phyloP scores from a whole-genome alignment of 2,113 vertebrate genomes.

The Phyllostomus discolor region DNA sequence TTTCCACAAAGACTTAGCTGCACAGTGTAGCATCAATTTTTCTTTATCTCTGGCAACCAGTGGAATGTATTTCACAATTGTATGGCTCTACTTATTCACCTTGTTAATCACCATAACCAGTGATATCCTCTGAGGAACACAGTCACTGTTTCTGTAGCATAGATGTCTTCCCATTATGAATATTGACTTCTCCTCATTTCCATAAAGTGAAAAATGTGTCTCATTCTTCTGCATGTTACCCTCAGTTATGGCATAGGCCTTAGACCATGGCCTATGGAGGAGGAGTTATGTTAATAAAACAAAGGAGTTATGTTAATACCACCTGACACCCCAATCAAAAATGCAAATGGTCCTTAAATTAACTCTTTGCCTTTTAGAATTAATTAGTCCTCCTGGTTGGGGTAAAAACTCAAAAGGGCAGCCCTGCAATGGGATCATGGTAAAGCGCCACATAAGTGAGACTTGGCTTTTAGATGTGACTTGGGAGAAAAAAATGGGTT shows the following conservation, averaged over 20 bases:
- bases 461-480: slow-evolving; percentile 74
- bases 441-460: slow-evolving; percentile 60
- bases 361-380: slow-evolving; percentile 30
- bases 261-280: not conserved
- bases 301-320: not conserved
- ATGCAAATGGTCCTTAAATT: slow-evolving; percentile 19
- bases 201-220: not conserved
- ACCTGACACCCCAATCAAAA: not conserved
- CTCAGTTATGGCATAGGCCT: not conserved
- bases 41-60: not conserved
- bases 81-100: not conserved
- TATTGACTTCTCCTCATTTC: not conserved
- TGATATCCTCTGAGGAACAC: not conserved
- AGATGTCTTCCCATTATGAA: not conserved
- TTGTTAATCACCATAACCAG: not conserved
- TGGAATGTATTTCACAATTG: not conserved
- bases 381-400: slow-evolving; percentile 32
- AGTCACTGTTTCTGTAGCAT: not conserved
- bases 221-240: not conserved
- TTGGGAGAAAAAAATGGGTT: slow-evolving; percentile 81
- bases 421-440: slow-evolving; percentile 7
- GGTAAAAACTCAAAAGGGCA: slow-evolving; percentile 63
- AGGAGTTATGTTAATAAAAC: not conserved
- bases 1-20: not conserved
- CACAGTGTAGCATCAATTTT: not conserved